These are phyloP conservation scores for Netelia fuscicornis DNA, from an alignment of 2,888 invertebrate species.

Conservation along the genomic window DNA sequence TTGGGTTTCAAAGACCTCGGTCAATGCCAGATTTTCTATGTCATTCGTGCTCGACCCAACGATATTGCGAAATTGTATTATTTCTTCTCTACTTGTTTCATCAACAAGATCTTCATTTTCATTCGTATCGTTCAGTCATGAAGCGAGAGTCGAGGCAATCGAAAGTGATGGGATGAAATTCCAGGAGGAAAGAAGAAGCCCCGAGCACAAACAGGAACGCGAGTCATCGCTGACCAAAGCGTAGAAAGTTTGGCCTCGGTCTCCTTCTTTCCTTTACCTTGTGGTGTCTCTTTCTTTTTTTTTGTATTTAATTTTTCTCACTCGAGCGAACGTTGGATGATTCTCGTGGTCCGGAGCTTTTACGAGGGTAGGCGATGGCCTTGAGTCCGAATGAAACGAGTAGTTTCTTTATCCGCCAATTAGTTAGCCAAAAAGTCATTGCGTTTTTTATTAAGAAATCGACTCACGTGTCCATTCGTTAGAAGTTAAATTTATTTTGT, in stretches of 20 bases:
- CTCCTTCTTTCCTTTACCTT: background rate
- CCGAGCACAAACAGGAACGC: conserved; percentile 4
- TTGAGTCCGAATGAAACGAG: background rate
- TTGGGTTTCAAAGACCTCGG: conserved; percentile 69
- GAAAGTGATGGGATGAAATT: conserved; percentile 48
- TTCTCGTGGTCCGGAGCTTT: background rate
- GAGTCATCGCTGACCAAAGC: background rate
- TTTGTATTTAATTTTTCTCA: background rate
- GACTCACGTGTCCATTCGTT: too few species aligned
- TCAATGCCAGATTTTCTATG: conserved; percentile 75
- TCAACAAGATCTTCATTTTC: background rate
- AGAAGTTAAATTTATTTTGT: too few species aligned
- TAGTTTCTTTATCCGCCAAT: background rate
- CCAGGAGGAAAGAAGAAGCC: conserved; percentile 19
- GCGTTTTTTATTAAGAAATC: too few species aligned
- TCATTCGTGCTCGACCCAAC: too few species aligned
- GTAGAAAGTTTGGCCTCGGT: conserved; percentile 14
- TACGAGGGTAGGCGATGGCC: background rate
- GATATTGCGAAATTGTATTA: too few species aligned
- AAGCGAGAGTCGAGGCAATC: conserved; percentile 27
- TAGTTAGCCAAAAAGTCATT: too few species aligned
- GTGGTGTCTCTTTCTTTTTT: background rate
- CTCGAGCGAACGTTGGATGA: background rate
- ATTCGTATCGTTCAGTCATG: background rate
- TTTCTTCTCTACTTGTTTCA: background rate